These are phyloP conservation scores for Sphyrna mokarran DNA, from an alignment of 2,113 vertebrate genomes.

Conservation along the genomic window DNA sequence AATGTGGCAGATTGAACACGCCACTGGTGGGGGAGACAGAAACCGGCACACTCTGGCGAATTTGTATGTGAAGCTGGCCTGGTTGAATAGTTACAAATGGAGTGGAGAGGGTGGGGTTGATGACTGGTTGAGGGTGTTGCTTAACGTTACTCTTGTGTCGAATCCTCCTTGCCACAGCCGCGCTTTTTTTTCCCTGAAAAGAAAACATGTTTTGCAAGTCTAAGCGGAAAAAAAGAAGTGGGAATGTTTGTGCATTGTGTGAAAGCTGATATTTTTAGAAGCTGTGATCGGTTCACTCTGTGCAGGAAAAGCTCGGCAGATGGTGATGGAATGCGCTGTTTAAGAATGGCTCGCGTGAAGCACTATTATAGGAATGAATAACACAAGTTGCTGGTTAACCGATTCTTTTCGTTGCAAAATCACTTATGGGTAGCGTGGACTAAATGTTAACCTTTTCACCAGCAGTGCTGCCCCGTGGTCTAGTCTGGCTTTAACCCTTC, in stretches of 20 bases:
- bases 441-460: not conserved
- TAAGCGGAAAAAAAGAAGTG: not conserved
- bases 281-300: not conserved
- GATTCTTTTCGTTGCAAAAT: not conserved
- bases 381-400: not conserved
- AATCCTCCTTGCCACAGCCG: not conserved
- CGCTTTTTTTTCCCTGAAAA: not conserved
- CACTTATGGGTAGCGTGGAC: not conserved
- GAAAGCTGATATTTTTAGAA: constrained; percentile 20
- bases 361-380: not conserved
- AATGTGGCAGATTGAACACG: not conserved
- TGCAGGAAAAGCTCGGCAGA: not conserved
- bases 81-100: too few species aligned
- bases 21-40: not conserved
- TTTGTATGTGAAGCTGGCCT: not conserved
- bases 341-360: too few species aligned
- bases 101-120: not conserved
- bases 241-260: not conserved
- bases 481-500: too few species aligned
- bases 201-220: not conserved
- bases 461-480: not conserved
- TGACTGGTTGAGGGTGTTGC: not conserved
- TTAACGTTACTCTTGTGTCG: not conserved
- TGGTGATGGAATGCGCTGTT: constrained; percentile 10
- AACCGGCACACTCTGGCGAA: not conserved